Evolutionary conservation across 2,797 vertebrate species (phyloP), one percentile per base, ranked within the genome.

Genomic region (Hydrolagus colliei): DNA sequence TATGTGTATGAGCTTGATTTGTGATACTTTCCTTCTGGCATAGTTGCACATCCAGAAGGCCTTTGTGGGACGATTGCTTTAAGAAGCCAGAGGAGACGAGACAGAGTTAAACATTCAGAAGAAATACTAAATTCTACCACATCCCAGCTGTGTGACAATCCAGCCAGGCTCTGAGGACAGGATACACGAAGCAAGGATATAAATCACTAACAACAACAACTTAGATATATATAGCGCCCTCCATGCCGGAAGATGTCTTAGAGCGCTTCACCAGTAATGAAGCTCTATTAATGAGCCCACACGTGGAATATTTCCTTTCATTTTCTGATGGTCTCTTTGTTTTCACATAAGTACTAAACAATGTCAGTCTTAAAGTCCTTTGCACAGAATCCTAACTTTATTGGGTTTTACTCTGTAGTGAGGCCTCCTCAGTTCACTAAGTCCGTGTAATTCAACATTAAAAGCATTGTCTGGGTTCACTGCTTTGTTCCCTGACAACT

Each of bases 21-120:
- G 62, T 80, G 22, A 65, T 27, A 84, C 67, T 52, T 84, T 65
- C 62, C 62, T 82, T 82, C 62, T 32, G 63, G 78, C 78, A 80
- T 63, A 67, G 67, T 80, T 75, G 65, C 18, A 80, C 67, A 61
- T 82, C 78, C 35, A 65, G 32, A 80, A 65, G 22, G 62, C 9
- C 61, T 79, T 79, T 32, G 12, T 67, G 67, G 35, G 27, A 20
- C 12, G 67, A 67, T 22, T 67, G n/a, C 22, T 67, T 35, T 32
- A 67, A 67, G 61, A 82, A 82, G 63, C 32, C n/a, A 62, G 35
- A n/a, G 32, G 22, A 82, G 78, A 82, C 35, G 32, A 82, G 10
- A 82, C 61, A 65, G 67, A 82, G 65, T 35, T 84, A 84, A 84
- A 35, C 41, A 68, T 11, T 68, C 27, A 71, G 11, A n/a, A 71